phyloP scores from a whole-genome alignment of 23 tunicate species.

The Styela clava region DNA sequence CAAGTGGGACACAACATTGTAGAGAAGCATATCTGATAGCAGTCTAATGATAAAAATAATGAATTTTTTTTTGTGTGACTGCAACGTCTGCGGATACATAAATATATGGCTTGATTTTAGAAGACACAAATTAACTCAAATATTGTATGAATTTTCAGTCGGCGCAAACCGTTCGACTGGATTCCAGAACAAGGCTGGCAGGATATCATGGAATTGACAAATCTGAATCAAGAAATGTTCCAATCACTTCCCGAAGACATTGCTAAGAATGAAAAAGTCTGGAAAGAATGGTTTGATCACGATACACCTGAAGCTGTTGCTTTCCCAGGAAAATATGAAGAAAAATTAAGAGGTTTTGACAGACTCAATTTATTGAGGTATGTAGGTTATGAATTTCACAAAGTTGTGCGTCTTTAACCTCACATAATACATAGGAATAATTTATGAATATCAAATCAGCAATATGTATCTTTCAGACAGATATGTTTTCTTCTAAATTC shows the following conservation, averaged over 20 bases:
- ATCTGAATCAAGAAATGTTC: slow-evolving; percentile 68
- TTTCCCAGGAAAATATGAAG: slow-evolving; percentile 86
- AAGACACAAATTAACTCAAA: no score
- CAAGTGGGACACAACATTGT: no score
- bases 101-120: no score
- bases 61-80: no score
- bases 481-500: background rate
- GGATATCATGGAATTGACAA: slow-evolving; percentile 86
- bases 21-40: no score
- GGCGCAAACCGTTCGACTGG: slow-evolving; percentile 94
- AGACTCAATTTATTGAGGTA: slow-evolving; percentile 88
- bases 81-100: no score
- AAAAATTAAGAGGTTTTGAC: slow-evolving; percentile 70
- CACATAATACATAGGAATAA: no score
- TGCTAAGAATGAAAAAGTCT: slow-evolving; percentile 44
- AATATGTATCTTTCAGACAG: no score
- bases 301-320: slow-evolving; percentile 89
- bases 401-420: no score
- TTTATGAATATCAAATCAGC: no score
- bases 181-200: slow-evolving; percentile 98
- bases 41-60: no score
- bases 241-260: slow-evolving; percentile 86
- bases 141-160: slow-evolving; percentile 63
- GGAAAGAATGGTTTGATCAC: slow-evolving; percentile 97
- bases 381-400: background rate